phyloP scores from a whole-genome alignment of 2,113 vertebrate species.

The Solenodon paradoxus region DNA sequence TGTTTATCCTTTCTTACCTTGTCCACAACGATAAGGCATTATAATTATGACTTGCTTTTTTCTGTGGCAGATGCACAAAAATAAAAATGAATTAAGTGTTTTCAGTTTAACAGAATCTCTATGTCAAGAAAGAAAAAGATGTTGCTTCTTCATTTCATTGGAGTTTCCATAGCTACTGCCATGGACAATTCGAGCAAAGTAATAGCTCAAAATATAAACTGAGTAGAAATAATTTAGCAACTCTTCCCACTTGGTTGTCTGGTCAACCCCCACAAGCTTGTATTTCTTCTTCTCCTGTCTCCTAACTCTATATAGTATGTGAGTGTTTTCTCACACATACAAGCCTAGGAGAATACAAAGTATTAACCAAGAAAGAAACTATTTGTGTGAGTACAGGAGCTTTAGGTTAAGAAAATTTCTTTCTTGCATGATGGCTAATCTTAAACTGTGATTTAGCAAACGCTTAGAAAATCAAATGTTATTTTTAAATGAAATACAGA shows the following conservation, averaged over 20 bases:
- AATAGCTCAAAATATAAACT: not conserved
- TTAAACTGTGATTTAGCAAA: not conserved
- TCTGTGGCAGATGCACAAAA: not conserved
- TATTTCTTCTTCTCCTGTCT: not conserved
- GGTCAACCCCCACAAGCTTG: not conserved
- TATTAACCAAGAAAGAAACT: not conserved
- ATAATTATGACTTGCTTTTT: not conserved
- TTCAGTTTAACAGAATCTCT: not conserved
- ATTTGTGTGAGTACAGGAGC: not conserved
- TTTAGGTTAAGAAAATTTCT: not conserved
- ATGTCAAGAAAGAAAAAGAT: conserved; percentile 5
- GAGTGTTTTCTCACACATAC: not conserved
- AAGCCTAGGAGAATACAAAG: not conserved
- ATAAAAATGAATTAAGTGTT: not conserved
- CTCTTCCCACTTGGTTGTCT: not conserved
- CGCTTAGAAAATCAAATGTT: not conserved
- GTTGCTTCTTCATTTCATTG: not conserved
- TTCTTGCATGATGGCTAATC: not conserved
- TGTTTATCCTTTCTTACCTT: not conserved
- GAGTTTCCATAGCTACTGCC: not conserved
- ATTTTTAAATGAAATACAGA: not conserved
- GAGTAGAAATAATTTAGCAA: not conserved
- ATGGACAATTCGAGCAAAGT: not conserved
- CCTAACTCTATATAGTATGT: not conserved
- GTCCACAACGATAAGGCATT: not conserved